Evolutionary conservation across 2,797 vertebrate species (phyloP), one percentile per base, ranked within the genome.

Genomic region (Eulemur mongoz): DNA sequence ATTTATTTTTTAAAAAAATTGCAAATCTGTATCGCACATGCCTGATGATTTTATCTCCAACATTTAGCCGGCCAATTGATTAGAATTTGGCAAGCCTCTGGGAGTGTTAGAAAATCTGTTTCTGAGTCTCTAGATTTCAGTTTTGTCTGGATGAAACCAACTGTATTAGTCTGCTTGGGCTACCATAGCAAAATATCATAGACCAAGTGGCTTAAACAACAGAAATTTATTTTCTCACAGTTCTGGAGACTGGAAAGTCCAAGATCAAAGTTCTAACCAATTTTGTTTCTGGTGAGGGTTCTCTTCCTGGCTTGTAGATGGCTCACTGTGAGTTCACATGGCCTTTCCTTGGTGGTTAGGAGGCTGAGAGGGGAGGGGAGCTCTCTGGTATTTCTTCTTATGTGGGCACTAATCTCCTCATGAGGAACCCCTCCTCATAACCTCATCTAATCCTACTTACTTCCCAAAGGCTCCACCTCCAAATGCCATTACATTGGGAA

Each of bases 1-100:
- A 83, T 78, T 95, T 69, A 88, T 86, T 87, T 57, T 85, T 83
- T 86, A 65, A 75, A 43, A 95, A 84, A 72, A 76, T 93, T 96
- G n/a, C 54, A 92, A 87, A 78, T 89, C 73, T 70, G 23, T 92
- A 93, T 82, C 30, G 89, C 72, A 32, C 43, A 82, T 69, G 69
- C 27, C 32, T 94, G 52, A 54, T 15, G 2, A 94, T 95, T 97
- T 95, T 95, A 82, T 95, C 89, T 88, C 73, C 38, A 70, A 61
- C 35, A 59, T 54, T 72, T 67, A 75, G 43, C 54, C 76, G 87
- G 72, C 14, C 63, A 93, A 65, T 85, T 88, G 83, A 88, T 93
- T 83, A 92, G 43, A 92, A 96, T 95, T 79, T 88, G 87, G 67
- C 92, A 93, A 90, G 14, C 2, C 38, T 82, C 80, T 92, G n/a